Conservation (phyloP, 2,888 invertebrate genomes). For the Melieria picta region DNA sequence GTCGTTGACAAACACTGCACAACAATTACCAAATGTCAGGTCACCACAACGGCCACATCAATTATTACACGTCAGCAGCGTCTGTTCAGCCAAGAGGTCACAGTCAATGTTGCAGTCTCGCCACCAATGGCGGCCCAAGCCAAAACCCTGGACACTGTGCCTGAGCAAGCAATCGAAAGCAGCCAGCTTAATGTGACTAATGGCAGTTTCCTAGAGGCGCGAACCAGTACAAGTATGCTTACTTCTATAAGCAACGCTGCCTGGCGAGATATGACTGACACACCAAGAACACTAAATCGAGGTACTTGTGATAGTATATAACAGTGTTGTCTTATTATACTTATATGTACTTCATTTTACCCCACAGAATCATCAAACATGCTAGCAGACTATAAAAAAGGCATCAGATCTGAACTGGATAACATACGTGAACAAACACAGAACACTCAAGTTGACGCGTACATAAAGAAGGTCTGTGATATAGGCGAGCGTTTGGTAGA, state of each 20-base stretch:
- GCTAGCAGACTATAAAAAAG: conserved; percentile 10
- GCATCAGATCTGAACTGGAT: conserved; percentile 8
- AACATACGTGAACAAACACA: not conserved
- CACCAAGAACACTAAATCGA: not conserved
- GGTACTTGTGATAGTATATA: not conserved
- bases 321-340: too few species aligned
- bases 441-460: conserved; percentile 5
- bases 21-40: conserved; percentile 21
- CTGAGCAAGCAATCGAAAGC: too few species aligned
- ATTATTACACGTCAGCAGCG: conserved; percentile 17
- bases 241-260: not conserved
- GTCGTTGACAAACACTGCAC: conserved; percentile 10
- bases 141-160: too few species aligned
- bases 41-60: conserved; percentile 21
- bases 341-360: too few species aligned
- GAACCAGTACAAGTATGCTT: too few species aligned
- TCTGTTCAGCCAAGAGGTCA: not conserved
- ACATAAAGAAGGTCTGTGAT: conserved; percentile 28
- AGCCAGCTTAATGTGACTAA: too few species aligned
- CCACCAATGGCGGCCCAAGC: not conserved
- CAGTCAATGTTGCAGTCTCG: conserved; percentile 7
- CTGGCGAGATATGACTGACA: not conserved
- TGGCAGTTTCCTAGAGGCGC: too few species aligned
- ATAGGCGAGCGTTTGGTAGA: conserved; percentile 24
- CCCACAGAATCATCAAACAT: conserved; percentile 18